A percentile compares a stretch with the other conserved stretches of the same genome.
Evolutionary conservation across 2,888 invertebrate genomes (phyloP).

Genomic region (Biston betularia): DNA sequence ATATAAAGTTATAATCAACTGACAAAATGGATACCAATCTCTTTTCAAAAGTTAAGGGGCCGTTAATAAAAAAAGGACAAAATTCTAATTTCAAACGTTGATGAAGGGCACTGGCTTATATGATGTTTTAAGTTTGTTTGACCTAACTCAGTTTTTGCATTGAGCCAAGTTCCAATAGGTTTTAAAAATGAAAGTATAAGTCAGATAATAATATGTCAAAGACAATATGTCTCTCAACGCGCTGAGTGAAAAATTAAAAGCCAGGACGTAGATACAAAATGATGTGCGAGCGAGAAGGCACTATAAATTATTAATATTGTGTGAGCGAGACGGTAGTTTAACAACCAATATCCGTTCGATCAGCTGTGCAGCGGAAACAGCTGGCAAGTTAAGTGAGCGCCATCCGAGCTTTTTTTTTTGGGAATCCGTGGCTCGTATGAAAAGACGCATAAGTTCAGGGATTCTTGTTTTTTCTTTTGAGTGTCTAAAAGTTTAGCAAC

Average conservation of each 20-base stretch:
- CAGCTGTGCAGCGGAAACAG: conserved; percentile 84
- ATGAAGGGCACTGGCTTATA: not conserved
- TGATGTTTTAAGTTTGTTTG: not conserved
- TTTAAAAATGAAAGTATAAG: not conserved
- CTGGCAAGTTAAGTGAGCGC: conserved; percentile 73
- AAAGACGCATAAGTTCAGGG: not conserved
- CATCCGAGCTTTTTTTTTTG: conserved; percentile 58
- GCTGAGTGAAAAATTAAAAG: conserved; percentile 70
- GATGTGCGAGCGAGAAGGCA: conserved; percentile 57
- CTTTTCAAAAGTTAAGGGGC: too few relatives aligned
- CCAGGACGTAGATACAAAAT: conserved; percentile 53
- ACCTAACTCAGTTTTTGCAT: not conserved
- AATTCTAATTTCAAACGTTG: not conserved
- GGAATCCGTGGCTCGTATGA: conserved; percentile 6
- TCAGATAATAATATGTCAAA: not conserved
- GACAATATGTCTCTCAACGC: conserved; percentile 43
- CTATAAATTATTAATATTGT: conserved; percentile 44
- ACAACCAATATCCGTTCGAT: conserved; percentile 84
- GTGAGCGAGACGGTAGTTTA: conserved; percentile 63
- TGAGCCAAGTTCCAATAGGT: not conserved
- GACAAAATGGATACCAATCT: too few relatives aligned
- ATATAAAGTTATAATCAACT: too few relatives aligned
- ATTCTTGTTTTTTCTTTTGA: not conserved
- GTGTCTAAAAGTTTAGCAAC: not conserved
- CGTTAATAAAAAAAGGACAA: not conserved